Evolutionary conservation across 1,140 invertebrate species (phyloP), one percentile per base, ranked within the genome.

Genomic region (Cepaea nemoralis): DNA sequence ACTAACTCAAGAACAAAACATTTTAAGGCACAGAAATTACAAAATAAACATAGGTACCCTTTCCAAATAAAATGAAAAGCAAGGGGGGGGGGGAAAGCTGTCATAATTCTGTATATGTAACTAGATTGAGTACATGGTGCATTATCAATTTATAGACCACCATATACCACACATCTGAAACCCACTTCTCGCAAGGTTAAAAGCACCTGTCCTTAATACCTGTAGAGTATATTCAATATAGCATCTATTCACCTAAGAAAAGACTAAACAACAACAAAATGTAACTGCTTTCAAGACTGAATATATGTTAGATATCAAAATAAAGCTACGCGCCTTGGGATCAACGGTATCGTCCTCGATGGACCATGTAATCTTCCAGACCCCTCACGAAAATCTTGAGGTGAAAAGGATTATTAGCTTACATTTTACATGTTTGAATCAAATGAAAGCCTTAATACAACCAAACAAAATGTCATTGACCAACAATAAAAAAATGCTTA

Each of bases 21-120:
- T 85, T 81, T 85, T 89, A 90, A 90, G 89, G 88, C 88, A 90
- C 88, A 86, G 87, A 85, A 24, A 83, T 80, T 83, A n/a, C 71
- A 55, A 63, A 45, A 83, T 31, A 70, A 81, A 78, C 71, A 27
- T 55, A 14, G 42, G 42, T 10, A 45, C 6, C 42, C 42, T 16
- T 45, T 16, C 42, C 42, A 55, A 63, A 63, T 31, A 63, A 63
- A 63, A 63, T 31, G 27, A 2, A 63, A 31, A 63, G n/a, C n/a
- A n/a, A 31, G 27, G 10, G 10, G 10, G 10, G 6, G n/a, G 82
- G 82, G 80, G 73, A 77, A 76, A 42, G 59, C 55, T 39, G 81
- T 83, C 80, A 86, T 83, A 83, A 82, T 73, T 84, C 83, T 87
- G 86, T 88, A 89, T 86, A 85, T 82, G 80, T 87, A 87, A 89